Base-by-base conservation (phyloP, 2,888 invertebrate genomes). In the Ferdinandea cuprea region DNA sequence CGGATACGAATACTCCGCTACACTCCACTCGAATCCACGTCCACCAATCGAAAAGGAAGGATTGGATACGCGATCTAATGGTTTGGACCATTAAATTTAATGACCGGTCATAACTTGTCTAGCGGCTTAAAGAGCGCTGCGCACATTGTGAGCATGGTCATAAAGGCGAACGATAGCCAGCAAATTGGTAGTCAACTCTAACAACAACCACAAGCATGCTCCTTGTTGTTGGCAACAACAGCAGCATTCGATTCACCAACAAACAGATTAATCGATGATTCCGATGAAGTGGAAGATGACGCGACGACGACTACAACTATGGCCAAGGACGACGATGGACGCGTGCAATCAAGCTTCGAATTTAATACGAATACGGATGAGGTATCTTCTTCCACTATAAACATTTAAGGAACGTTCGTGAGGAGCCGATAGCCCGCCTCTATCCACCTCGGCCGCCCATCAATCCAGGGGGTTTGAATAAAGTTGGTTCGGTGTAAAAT, bases 231-330 rank as follows among this genome's bases (percentile, higher is more conserved):
- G 72, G 78, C 54, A 68, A 54, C 58, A 54, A 52, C 59, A 54
- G 66, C 54, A 77, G 69, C 71, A 28, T 17, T 65, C 40, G 56
- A 79, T 44, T 61, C 80, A 50, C 65, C 71, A 68, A 56, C 78
- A 83, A 83, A 78, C 83, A 78, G 78, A 83, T 83, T 83, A 83
- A 83, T 83, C 83, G 83, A 83, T 73, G 83, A 78, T 83, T 78
- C 42, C 83, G 83, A 83, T 83, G 56, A 73, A 83, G 68, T 78
- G 61, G 72, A 83, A 78, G 68, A 83, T 78, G 78, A 78, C 56
- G 78, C 68, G 44, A 42, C 54, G 73, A 56, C 35, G 42, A 66
- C 68, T 35, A 42, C 54, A 68, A 56, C 35, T 50, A 66, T 40
- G 52, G 15, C 44, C 25, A 46, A 50, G 25, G 63, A 54, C 63